These are phyloP conservation scores for Labrus mixtus DNA, from an alignment of 2,113 vertebrate species.

Conservation along the genomic window DNA sequence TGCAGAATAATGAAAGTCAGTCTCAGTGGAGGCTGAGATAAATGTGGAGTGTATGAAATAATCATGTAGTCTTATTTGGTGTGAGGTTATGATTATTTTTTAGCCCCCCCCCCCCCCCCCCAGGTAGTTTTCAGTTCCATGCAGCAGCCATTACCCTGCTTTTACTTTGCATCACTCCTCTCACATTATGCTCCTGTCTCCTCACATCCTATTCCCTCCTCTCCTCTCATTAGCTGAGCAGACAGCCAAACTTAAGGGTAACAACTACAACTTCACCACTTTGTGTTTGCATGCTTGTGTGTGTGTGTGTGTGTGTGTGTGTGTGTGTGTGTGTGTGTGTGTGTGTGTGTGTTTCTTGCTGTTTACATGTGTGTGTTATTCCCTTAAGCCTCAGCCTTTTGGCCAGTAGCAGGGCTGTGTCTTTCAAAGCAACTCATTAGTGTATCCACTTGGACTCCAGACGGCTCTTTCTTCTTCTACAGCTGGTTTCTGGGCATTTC, in stretches of 20 bases:
- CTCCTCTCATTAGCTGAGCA: slow-evolving; percentile 66
- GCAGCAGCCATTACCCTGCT: slow-evolving; percentile 35
- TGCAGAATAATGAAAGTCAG: slow-evolving; percentile 41
- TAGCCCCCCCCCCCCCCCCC: too few relatives aligned
- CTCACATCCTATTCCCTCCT: slow-evolving; percentile 42
- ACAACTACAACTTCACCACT: slow-evolving; percentile 41
- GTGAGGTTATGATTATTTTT: background rate
- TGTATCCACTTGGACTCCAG: slow-evolving; percentile 64
- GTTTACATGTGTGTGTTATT: slow-evolving; percentile 37
- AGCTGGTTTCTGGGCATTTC: slow-evolving; percentile 62
- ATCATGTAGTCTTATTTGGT: background rate
- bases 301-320: slow-evolving; percentile 1
- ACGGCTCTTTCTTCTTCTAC: slow-evolving; percentile 66
- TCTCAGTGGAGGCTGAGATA: slow-evolving; percentile 34
- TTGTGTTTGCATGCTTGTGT: background rate
- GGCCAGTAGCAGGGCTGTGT: slow-evolving; percentile 55
- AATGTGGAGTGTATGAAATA: slow-evolving; percentile 19
- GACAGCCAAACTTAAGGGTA: slow-evolving; percentile 42
- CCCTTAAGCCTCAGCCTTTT: slow-evolving; percentile 43
- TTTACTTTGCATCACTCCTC: slow-evolving; percentile 25
- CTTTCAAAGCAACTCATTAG: slow-evolving; percentile 78
- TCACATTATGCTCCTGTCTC: slow-evolving; percentile 48
- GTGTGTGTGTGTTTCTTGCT: background rate
- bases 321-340: slow-evolving; percentile 23
- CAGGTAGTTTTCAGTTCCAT: slow-evolving; percentile 31